Base-by-base conservation (phyloP, 2,888 invertebrate species). In the Cerastis rubricosa region DNA sequence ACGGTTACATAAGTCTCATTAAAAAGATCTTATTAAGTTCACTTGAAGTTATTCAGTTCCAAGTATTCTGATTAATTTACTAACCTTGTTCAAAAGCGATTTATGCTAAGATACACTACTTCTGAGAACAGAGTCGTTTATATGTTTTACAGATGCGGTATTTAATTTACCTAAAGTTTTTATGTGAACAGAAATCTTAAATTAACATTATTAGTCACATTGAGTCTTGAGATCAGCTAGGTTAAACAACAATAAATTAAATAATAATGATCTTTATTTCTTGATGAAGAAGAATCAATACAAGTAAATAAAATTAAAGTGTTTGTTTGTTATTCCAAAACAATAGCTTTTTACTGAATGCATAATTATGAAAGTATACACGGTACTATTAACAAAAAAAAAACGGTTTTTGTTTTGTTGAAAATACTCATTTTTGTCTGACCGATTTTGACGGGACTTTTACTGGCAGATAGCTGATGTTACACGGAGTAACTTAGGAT, bases 111-210 rank as follows among this genome's bases (percentile, higher is more conserved):
- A 59, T 85, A 29, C 11, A 43, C 0, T 45, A 65, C 57, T 83
- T 83, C 83, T 85, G 54, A 64, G 86, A 85, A 85, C 54, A 69
- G 4, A 71, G 40, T 19, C 29, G 14, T 51, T 67, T 35, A 12
- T 54, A 69, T 66, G 45, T 25, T 66, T 70, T 69, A 66, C 22
- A 47, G 59, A 61, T 4, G n/a, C 17, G 22, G 25, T 70, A 81
- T 70, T 70, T 67, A 59, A 57, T 51, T 40, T 57, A 35, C 35
- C 61, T 63, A 66, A 70, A 63, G 9, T 68, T 35, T 19, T 70
- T 51, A 68, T 64, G 66, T 17, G 19, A 43, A n/a, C 4, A 69
- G 29, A 35, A 65, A 61, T 66, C 19, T 57, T 69, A n/a, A n/a
- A n/a, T n/a, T n/a, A 43, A 8, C 9, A 35, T 64, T 70, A 54